Evolutionary conservation across 1,140 invertebrate species (phyloP), one percentile per base, ranked within the genome.

Genomic region (Popillia japonica): DNA sequence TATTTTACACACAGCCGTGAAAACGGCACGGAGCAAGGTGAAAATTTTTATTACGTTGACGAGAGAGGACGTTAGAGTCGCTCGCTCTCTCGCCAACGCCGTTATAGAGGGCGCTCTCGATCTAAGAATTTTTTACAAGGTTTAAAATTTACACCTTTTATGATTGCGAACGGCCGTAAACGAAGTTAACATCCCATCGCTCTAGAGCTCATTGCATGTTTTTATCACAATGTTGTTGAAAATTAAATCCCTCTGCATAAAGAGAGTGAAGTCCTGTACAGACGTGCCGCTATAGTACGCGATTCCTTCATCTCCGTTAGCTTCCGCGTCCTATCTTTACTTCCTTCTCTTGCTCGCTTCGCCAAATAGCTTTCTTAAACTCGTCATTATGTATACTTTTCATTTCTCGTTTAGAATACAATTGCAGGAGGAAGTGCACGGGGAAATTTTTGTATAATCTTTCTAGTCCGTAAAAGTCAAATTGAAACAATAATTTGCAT

Each of bases 71-170:
- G n/a, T 23, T n/a, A 22, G 3, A 3, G 42, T 44, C 42, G 14
- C 42, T 1, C 27, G 27, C 59, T 3, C 59, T 22, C n/a, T 20
- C 10, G 61, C 27, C 6, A 20, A 6, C 27, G 61, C 61, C 48
- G 48, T 10, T 20, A 64, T 64, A 68, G 61, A 68, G 20, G 61
- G 61, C 61, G 61, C 61, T 68, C 61, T 68, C 61, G 61, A 68
- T 68, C 23, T 68, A 68, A 68, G 61, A 68, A 22, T 68, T 78
- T 78, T 78, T 78, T 78, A 78, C 74, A 76, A 76, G 73, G 78
- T 78, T 78, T 78, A 78, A 78, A 78, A 78, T 78, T 78, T 78
- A 78, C 78, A 76, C 72, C 48, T 78, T 78, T 78, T 78, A 78
- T 78, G 78, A 78, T 78, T 78, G 77, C 78, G 74, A 73, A 34